These are phyloP conservation scores for Agrypnia vestita DNA, from an alignment of 1,140 invertebrate genomes.

Conservation along the genomic window DNA sequence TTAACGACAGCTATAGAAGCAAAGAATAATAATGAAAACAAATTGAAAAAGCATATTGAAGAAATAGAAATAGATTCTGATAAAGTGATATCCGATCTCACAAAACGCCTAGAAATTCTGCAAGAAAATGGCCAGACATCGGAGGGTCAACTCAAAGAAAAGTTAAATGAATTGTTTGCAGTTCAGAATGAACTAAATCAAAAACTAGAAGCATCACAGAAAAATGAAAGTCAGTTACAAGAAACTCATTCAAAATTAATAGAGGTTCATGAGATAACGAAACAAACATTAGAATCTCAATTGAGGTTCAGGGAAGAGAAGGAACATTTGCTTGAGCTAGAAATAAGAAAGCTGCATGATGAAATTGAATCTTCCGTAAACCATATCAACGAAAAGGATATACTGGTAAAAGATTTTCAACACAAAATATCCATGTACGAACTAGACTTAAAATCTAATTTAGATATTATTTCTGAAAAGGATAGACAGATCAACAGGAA, in stretches of 20 bases:
- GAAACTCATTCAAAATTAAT: slow-evolving; percentile 68
- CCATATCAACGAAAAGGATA: slow-evolving; percentile 68
- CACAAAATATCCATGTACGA: slow-evolving; percentile 69
- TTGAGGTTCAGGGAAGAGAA: slow-evolving; percentile 64
- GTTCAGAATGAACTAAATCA: slow-evolving; percentile 71
- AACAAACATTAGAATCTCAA: slow-evolving; percentile 67
- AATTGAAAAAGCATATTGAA: slow-evolving; percentile 64
- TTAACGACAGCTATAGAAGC: slow-evolving; percentile 68
- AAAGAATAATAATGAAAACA: slow-evolving; percentile 48
- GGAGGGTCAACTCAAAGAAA: slow-evolving; percentile 70
- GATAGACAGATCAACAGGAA: slow-evolving; percentile 71
- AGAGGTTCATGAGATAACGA: slow-evolving; percentile 65
- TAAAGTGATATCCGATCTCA: slow-evolving; percentile 68
- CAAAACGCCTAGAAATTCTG: slow-evolving; percentile 67
- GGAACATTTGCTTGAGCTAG: slow-evolving; percentile 62
- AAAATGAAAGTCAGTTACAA: slow-evolving; percentile 70
- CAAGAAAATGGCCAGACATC: slow-evolving; percentile 69
- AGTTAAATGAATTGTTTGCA: slow-evolving; percentile 70
- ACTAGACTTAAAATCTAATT: slow-evolving; percentile 70
- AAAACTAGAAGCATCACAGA: slow-evolving; percentile 70
- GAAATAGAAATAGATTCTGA: slow-evolving; percentile 67
- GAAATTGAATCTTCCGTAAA: slow-evolving; percentile 64
- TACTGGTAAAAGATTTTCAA: slow-evolving; percentile 67
- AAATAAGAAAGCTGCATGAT: slow-evolving; percentile 63
- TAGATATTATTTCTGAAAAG: slow-evolving; percentile 70